Evolutionary conservation across 2,797 vertebrate species (phyloP).

Genomic region (Sphenodon punctatus): DNA sequence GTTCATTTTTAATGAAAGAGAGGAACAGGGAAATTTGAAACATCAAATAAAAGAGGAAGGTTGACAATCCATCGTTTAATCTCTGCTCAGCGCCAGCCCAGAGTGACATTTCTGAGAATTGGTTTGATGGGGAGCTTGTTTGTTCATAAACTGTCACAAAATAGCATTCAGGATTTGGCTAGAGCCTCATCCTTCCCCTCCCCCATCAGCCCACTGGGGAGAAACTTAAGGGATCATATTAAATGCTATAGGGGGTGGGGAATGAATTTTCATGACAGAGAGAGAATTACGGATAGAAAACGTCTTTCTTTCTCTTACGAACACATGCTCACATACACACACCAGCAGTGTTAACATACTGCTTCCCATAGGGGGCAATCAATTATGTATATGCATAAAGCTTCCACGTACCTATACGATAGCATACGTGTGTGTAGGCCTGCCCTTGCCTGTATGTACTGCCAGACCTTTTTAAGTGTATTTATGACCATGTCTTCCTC

Average conservation of each 20-base stretch:
- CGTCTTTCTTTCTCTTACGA: not conserved
- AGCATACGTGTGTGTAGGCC: no score
- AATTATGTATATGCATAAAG: no score
- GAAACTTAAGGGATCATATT: constrained; percentile 33
- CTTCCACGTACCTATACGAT: no score
- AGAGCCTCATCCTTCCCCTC: constrained; percentile 28
- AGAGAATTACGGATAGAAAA: not conserved
- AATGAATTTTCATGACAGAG: constrained; percentile 3
- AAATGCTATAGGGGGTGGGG: constrained; percentile 30
- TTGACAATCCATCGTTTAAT: constrained; percentile 75
- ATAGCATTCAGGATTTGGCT: constrained; percentile 67
- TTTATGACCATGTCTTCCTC: not conserved
- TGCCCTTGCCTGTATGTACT: not conserved
- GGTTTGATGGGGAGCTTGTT: constrained; percentile 72
- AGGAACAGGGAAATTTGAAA: constrained; percentile 68
- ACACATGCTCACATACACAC: not conserved
- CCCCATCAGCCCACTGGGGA: not conserved
- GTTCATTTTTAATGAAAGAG: constrained; percentile 78
- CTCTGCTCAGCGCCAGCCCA: constrained; percentile 66
- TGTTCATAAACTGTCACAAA: constrained; percentile 74
- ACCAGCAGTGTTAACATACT: not conserved
- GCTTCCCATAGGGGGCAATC: not conserved
- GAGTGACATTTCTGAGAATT: constrained; percentile 72
- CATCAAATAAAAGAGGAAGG: constrained; percentile 69
- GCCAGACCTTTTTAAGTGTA: not conserved